These are phyloP conservation scores for Ardeotis arabs DNA, from an alignment of 2,113 vertebrate species.

Conservation along the genomic window DNA sequence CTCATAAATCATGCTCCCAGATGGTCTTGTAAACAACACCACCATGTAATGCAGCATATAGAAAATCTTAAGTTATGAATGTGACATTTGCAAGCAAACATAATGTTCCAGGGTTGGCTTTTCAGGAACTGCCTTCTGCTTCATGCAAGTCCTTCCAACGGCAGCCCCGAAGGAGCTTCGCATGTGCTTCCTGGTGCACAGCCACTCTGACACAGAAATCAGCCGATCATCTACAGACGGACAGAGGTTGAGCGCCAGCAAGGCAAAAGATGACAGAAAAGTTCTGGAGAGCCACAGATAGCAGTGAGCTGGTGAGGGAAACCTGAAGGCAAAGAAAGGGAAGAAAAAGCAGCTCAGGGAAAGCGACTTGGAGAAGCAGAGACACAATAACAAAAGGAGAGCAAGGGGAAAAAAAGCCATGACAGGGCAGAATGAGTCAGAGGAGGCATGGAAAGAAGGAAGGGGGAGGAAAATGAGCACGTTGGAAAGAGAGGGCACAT, in stretches of 20 bases:
- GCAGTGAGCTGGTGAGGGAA: background rate
- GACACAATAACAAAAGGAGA: background rate
- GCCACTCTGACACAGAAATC: background rate
- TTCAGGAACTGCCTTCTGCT: background rate
- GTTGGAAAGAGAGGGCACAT: background rate
- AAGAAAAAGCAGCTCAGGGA: background rate
- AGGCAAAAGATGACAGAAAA: background rate
- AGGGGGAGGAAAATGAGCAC: background rate
- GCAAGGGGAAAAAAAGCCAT: background rate
- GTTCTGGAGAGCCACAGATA: background rate
- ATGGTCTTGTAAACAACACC: conserved; percentile 31
- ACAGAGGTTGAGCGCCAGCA: background rate
- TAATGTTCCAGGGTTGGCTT: background rate
- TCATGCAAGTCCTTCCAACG: background rate
- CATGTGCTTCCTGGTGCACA: background rate
- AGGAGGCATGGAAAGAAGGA: background rate
- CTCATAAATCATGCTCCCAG: conserved; percentile 37
- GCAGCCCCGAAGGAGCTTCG: background rate
- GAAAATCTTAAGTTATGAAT: background rate
- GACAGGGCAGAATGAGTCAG: background rate
- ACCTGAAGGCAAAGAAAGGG: background rate
- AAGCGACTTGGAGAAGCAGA: background rate
- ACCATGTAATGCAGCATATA: background rate
- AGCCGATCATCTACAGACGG: background rate
- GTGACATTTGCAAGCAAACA: background rate